These are phyloP conservation scores for Sciaenops ocellatus DNA, from an alignment of 2,797 vertebrate species.

Conservation along the genomic window DNA sequence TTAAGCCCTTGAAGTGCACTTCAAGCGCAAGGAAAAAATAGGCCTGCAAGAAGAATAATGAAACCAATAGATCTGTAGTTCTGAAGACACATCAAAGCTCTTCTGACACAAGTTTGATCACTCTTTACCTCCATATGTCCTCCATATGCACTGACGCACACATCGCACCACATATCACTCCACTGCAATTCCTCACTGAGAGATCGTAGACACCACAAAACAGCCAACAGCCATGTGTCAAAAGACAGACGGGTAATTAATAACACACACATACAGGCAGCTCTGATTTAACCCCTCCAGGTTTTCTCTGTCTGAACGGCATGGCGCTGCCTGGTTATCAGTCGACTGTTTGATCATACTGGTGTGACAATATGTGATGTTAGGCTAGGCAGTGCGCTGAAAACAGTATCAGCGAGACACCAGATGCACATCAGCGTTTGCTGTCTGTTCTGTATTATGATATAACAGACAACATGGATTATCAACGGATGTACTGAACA, in stretches of 20 bases:
- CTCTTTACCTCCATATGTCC: constrained; percentile 62
- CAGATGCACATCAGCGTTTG: constrained; percentile 25
- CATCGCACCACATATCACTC: constrained; percentile 28
- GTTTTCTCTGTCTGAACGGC: constrained; percentile 25
- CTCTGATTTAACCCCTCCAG: constrained; percentile 28
- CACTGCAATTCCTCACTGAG: constrained; percentile 22
- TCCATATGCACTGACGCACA: constrained; percentile 56
- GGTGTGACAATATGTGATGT: constrained; percentile 50
- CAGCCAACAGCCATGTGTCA: constrained; percentile 43
- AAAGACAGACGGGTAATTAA: constrained; percentile 61
- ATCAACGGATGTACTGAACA: constrained; percentile 33
- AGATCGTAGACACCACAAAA: constrained; percentile 51
- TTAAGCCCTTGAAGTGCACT: constrained; percentile 31
- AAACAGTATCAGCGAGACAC: constrained; percentile 47
- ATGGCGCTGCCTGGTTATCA: constrained; percentile 59
- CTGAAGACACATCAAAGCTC: constrained; percentile 65
- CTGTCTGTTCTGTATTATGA: constrained; percentile 47
- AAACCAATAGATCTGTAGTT: constrained; percentile 46
- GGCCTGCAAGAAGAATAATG: constrained; percentile 28
- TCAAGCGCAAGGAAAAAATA: constrained; percentile 8
- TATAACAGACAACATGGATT: constrained; percentile 53
- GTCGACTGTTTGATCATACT: constrained; percentile 63
- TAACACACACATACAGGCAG: constrained; percentile 35
- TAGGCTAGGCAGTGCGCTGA: constrained; percentile 49
- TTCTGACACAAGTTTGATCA: constrained; percentile 52